Evolutionary conservation across 2,888 invertebrate species (phyloP).

Genomic region (Mystacides longicornis): DNA sequence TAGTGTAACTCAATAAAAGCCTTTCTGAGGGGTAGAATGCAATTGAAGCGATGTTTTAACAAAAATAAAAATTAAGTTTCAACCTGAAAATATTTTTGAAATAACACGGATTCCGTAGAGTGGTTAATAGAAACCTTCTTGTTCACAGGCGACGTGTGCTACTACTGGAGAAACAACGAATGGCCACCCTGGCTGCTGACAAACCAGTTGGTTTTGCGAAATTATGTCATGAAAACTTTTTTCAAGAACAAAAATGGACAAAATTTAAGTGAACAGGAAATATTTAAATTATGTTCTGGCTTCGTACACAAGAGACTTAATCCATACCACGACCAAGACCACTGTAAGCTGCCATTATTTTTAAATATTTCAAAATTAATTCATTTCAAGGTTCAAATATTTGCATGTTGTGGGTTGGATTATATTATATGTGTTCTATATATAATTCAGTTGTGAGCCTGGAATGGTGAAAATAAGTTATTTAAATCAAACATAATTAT

Average conservation of each 20-base stretch:
- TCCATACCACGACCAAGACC: not conserved
- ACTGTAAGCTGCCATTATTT: not conserved
- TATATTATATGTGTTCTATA: no score
- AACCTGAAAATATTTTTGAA: not conserved
- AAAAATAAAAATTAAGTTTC: not conserved
- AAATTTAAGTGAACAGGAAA: not conserved
- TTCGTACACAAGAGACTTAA: not conserved
- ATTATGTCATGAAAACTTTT: not conserved
- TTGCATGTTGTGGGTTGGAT: no score
- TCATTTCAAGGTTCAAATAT: no score
- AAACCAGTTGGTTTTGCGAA: not conserved
- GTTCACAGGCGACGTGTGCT: constrained; percentile 1
- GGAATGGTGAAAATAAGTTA: no score
- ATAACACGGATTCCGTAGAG: not conserved
- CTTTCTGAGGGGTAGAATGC: no score
- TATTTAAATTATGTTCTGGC: not conserved
- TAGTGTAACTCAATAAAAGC: no score
- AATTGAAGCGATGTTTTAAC: no score
- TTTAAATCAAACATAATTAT: no score
- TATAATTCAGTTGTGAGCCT: no score
- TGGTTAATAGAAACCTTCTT: not conserved
- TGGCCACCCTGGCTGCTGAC: not conserved
- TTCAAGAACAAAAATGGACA: not conserved
- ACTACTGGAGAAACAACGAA: not conserved
- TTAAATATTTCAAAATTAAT: not conserved